Evolutionary conservation across 2,797 vertebrate genomes (phyloP).

Genomic region (Nannoperca australis): DNA sequence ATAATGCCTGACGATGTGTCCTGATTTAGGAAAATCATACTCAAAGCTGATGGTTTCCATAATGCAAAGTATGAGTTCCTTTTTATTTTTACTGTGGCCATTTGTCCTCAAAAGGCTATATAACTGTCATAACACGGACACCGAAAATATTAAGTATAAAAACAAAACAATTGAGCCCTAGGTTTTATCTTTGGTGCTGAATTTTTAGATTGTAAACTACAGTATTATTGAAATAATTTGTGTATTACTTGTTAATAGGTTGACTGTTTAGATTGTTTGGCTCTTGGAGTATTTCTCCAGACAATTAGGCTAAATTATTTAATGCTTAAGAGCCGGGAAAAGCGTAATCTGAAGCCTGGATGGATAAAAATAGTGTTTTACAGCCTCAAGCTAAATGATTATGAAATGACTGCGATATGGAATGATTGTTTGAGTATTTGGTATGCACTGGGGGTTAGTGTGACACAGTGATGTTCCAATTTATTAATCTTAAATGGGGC

Average conservation of each 20-base stretch:
- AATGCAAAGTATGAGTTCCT: background rate
- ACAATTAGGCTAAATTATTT: background rate
- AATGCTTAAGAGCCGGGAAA: background rate
- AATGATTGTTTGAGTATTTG: conserved; percentile 13
- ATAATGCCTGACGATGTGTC: background rate
- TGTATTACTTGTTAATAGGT: background rate
- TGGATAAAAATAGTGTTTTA: background rate
- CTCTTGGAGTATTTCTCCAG: background rate
- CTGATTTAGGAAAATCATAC: background rate
- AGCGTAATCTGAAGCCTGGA: background rate
- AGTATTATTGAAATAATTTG: background rate
- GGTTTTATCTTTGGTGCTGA: background rate
- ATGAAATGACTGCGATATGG: background rate
- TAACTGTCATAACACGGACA: background rate
- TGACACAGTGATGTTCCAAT: background rate
- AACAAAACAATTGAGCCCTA: background rate
- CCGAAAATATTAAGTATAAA: background rate
- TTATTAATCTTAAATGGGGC: background rate
- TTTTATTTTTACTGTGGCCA: background rate
- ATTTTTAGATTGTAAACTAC: background rate
- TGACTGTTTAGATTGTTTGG: background rate
- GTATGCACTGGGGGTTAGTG: conserved; percentile 8
- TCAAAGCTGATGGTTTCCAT: background rate
- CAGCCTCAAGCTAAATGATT: conserved; percentile 13
- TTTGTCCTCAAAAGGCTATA: background rate